These are phyloP conservation scores for Sepioteuthis lessoniana DNA, from an alignment of 2,888 invertebrate genomes.

Conservation along the genomic window DNA sequence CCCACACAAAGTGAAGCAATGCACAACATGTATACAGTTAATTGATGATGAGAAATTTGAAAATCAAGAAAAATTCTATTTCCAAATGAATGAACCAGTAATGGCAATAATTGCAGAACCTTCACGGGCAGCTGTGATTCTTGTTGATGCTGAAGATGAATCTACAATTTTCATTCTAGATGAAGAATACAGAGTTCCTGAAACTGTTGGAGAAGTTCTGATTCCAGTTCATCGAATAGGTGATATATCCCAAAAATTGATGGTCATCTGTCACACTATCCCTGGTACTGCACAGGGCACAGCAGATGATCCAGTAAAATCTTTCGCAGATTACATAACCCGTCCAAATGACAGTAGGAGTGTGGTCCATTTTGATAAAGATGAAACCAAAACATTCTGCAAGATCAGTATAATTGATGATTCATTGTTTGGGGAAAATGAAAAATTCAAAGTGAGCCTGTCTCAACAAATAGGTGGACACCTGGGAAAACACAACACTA, in stretches of 20 bases:
- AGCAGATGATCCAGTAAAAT: constrained; percentile 66
- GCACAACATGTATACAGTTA: constrained; percentile 64
- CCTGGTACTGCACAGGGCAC: constrained; percentile 74
- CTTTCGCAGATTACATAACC: constrained; percentile 73
- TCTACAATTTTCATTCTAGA: constrained; percentile 69
- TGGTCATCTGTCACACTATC: constrained; percentile 72
- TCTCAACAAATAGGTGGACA: constrained; percentile 70
- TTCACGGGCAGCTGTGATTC: constrained; percentile 66
- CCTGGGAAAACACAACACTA: constrained; percentile 62
- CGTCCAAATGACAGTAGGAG: constrained; percentile 68
- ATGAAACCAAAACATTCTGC: constrained; percentile 68
- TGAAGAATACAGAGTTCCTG: constrained; percentile 65
- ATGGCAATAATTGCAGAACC: constrained; percentile 71
- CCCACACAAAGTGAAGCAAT: too few species aligned
- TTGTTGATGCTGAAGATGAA: constrained; percentile 72
- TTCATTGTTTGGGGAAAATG: constrained; percentile 72
- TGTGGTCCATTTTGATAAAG: constrained; percentile 68
- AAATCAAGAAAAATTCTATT: constrained; percentile 66
- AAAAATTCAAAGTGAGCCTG: constrained; percentile 69
- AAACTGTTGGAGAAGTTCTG: constrained; percentile 68
- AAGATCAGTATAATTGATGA: constrained; percentile 73
- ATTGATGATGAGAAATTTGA: constrained; percentile 72
- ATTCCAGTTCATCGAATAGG: constrained; percentile 71
- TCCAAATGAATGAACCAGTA: constrained; percentile 72
- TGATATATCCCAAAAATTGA: constrained; percentile 71